phyloP scores from a whole-genome alignment of 2,797 vertebrate species.

The Amblyopsis hoosieri region DNA sequence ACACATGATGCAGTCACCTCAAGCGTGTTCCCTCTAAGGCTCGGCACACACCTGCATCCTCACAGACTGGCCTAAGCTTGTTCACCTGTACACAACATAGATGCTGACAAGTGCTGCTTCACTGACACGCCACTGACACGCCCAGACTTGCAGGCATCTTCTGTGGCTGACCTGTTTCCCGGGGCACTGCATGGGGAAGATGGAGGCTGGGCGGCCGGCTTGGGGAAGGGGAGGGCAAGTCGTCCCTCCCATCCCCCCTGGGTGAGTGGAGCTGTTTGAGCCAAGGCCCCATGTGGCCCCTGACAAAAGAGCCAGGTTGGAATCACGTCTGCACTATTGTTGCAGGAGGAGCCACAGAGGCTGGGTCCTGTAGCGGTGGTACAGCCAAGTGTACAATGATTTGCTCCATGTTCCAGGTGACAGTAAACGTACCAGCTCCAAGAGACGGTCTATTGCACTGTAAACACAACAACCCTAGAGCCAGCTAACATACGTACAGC shows the following conservation, averaged over 20 bases:
- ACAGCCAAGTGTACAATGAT: slow-evolving; percentile 44
- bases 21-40: slow-evolving; percentile 45
- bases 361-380: slow-evolving; percentile 44
- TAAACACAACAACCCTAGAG: slow-evolving; percentile 2
- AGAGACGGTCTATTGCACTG: slow-evolving; percentile 35
- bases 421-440: slow-evolving; percentile 55
- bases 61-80: slow-evolving; percentile 25
- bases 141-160: background rate
- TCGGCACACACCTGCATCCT: slow-evolving; percentile 19
- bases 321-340: slow-evolving; percentile 81
- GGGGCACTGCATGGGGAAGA: slow-evolving; percentile 3
- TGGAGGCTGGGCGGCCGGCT: background rate
- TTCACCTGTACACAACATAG: too few relatives aligned
- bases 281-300: slow-evolving; percentile 73
- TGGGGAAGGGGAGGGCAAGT: slow-evolving; percentile 48
- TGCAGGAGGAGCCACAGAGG: slow-evolving; percentile 68
- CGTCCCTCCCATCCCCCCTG: slow-evolving; percentile 30
- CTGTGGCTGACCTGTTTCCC: slow-evolving; percentile 33
- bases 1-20: slow-evolving; percentile 57
- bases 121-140: background rate
- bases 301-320: slow-evolving; percentile 70
- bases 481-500: too few relatives aligned
- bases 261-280: slow-evolving; percentile 73
- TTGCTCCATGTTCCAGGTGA: slow-evolving; percentile 70
- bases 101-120: too few relatives aligned